Evolutionary conservation across 2,797 vertebrate genomes (phyloP).

Genomic region (Leuciscus waleckii): DNA sequence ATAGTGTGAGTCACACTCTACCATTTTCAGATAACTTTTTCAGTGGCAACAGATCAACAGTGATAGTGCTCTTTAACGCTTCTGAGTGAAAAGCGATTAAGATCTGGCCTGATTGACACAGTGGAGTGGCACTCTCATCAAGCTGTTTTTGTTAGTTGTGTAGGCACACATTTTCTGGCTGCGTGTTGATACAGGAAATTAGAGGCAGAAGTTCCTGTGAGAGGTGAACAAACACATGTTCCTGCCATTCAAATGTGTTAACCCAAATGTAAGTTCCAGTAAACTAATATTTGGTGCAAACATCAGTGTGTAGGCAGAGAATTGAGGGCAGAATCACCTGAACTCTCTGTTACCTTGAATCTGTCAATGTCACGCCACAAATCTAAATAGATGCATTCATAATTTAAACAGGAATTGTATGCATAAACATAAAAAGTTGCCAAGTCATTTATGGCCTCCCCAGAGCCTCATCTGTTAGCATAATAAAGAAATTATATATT

Average conservation of each 20-base stretch:
- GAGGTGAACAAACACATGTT: conserved; percentile 22
- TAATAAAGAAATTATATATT: conserved; percentile 94
- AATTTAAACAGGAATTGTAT: conserved; percentile 79
- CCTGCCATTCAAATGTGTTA: conserved; percentile 17
- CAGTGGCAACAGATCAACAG: conserved; percentile 35
- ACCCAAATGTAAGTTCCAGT: background rate
- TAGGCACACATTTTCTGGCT: conserved; percentile 14
- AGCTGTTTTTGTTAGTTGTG: conserved; percentile 20
- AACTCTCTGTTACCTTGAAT: conserved; percentile 61
- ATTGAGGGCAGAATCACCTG: background rate
- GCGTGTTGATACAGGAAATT: conserved; percentile 32
- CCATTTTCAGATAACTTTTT: conserved; percentile 28
- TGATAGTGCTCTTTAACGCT: conserved; percentile 35
- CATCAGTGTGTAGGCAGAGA: background rate
- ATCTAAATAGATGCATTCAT: conserved; percentile 73
- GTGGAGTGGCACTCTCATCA: conserved; percentile 8
- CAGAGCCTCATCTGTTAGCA: conserved; percentile 88
- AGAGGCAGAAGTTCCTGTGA: conserved; percentile 22
- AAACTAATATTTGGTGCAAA: conserved; percentile 32
- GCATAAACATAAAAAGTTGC: conserved; percentile 84
- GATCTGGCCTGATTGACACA: conserved; percentile 31
- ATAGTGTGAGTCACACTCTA: conserved; percentile 25
- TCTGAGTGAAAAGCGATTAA: conserved; percentile 30
- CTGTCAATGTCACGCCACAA: conserved; percentile 65
- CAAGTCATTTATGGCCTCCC: conserved; percentile 85